A percentile compares a stretch with the other conserved stretches of the same genome.
These are phyloP conservation scores for Sparus aurata DNA, from an alignment of 2,797 vertebrate species.

Conservation along the genomic window DNA sequence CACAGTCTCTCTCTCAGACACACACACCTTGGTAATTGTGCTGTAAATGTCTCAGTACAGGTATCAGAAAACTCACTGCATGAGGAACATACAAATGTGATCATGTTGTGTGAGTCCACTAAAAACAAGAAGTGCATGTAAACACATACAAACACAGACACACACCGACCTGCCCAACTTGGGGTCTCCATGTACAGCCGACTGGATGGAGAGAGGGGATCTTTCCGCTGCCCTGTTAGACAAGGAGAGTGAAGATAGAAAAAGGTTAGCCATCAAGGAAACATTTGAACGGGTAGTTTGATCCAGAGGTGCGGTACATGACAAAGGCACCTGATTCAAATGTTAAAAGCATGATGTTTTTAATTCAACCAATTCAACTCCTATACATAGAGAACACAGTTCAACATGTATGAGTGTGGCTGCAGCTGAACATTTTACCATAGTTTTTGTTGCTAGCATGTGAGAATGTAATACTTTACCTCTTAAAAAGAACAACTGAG, in stretches of 20 bases:
- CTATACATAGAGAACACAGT: no score
- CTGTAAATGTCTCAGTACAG: slow-evolving; percentile 42
- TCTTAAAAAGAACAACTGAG: neutral
- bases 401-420: neutral
- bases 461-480: no score
- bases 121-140: slow-evolving; percentile 6
- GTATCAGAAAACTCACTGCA: slow-evolving; percentile 37
- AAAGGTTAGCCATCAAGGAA: slow-evolving; percentile 2
- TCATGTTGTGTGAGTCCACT: slow-evolving; percentile 12
- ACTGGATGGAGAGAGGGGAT: slow-evolving; percentile 47
- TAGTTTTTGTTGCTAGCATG: neutral
- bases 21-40: slow-evolving; percentile 27
- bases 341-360: neutral
- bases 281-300: neutral
- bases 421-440: neutral
- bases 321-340: neutral
- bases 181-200: slow-evolving; percentile 77
- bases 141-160: slow-evolving; percentile 37
- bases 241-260: slow-evolving; percentile 31
- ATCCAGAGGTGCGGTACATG: neutral
- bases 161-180: slow-evolving; percentile 76
- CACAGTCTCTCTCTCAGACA: slow-evolving; percentile 32
- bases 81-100: slow-evolving; percentile 25
- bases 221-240: slow-evolving; percentile 52
- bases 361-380: neutral